Conservation (phyloP, 1,140 invertebrate genomes). For the Drosophila pandora region DNA sequence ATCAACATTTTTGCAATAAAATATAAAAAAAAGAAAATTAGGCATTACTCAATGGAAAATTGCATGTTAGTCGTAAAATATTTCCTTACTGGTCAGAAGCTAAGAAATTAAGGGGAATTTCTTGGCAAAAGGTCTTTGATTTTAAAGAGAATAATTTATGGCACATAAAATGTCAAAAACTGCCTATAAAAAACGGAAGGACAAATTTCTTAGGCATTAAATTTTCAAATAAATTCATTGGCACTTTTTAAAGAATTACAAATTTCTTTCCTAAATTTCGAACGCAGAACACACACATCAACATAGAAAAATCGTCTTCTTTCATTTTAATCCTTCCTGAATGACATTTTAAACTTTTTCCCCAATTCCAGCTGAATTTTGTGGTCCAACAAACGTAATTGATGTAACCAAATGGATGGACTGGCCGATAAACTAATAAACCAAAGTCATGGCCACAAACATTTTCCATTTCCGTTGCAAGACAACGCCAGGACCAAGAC, state of each 20-base stretch:
- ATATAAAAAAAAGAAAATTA: slow-evolving; percentile 27
- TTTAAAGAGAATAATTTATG: slow-evolving; percentile 1
- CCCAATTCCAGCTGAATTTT: not conserved
- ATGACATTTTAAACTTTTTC: not conserved
- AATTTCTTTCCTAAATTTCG: too few species aligned
- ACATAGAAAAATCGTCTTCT: not conserved
- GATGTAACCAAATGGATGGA: slow-evolving; percentile 30
- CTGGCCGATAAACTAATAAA: slow-evolving; percentile 47
- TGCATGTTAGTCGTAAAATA: slow-evolving; percentile 35
- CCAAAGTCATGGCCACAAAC: slow-evolving; percentile 49
- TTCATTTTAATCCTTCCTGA: not conserved
- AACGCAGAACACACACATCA: too few species aligned
- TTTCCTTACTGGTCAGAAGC: not conserved
- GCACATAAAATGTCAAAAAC: not conserved
- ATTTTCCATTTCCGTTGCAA: slow-evolving; percentile 69
- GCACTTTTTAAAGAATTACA: not conserved
- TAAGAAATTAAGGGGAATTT: not conserved
- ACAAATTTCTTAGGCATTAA: not conserved
- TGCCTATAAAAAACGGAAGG: not conserved
- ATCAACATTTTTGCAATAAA: slow-evolving; percentile 36
- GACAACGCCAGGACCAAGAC: slow-evolving; percentile 35
- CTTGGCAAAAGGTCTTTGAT: not conserved
- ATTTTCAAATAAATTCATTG: not conserved
- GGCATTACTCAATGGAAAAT: slow-evolving; percentile 45
- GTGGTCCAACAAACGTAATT: slow-evolving; percentile 20